Evolutionary conservation across 1,140 invertebrate species (phyloP).

Genomic region (Thaumetopoea pityocampa): DNA sequence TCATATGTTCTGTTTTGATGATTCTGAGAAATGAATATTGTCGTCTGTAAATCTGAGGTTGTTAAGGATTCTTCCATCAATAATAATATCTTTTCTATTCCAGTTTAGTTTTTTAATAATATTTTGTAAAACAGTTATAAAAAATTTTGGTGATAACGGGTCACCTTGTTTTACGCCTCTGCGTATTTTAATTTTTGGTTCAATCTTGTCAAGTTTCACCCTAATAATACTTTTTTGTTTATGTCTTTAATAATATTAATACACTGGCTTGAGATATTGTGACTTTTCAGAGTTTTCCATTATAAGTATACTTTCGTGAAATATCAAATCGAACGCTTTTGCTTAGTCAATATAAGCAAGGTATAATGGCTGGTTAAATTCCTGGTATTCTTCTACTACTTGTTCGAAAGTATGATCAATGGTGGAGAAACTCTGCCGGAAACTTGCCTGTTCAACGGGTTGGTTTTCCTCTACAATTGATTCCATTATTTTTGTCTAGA

Average conservation of each 20-base stretch:
- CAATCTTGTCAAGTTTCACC: constrained; percentile 18
- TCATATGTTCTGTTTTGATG: too few species aligned
- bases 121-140: constrained; percentile 18
- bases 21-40: too few species aligned
- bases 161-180: constrained; percentile 27
- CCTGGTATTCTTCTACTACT: constrained; percentile 24
- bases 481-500: constrained; percentile 13
- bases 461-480: constrained; percentile 16
- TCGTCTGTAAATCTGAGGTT: too few species aligned
- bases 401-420: constrained; percentile 17
- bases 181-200: constrained; percentile 13
- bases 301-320: constrained; percentile 11
- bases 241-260: constrained; percentile 18
- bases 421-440: constrained; percentile 8
- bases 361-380: constrained; percentile 12
- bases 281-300: constrained; percentile 12
- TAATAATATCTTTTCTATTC: too few species aligned
- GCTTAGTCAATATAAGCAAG: constrained; percentile 17
- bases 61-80: too few species aligned
- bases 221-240: constrained; percentile 15
- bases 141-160: constrained; percentile 21
- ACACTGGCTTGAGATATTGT: constrained; percentile 7
- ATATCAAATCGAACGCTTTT: constrained; percentile 24
- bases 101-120: too few species aligned
- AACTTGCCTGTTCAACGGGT: constrained; percentile 19